Evolutionary conservation across 2,113 vertebrate species (phyloP).

Genomic region (Progne subis): DNA sequence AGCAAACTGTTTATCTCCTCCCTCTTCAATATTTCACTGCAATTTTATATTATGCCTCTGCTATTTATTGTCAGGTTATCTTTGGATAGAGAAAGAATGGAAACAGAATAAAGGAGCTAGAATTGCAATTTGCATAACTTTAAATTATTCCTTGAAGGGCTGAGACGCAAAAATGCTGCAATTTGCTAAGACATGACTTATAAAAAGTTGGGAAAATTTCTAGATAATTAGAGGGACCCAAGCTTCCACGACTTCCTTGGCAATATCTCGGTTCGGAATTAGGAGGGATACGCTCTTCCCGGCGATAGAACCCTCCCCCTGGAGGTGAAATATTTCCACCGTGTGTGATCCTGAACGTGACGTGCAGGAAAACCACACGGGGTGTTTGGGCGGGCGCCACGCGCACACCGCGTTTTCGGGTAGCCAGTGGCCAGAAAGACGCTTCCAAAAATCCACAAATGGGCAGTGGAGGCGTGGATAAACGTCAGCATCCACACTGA

Average conservation of each 20-base stretch:
- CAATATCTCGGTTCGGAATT: not conserved
- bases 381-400: rapidly evolving
- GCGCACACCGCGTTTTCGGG: rapidly evolving
- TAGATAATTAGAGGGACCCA: rapidly evolving
- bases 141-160: not conserved
- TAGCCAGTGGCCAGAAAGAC: not conserved
- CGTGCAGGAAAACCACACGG: not conserved
- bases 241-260: not conserved
- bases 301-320: not conserved
- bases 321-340: not conserved
- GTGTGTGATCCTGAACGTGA: not conserved
- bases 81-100: not conserved
- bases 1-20: not conserved
- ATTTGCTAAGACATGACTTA: not conserved
- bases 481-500: not conserved
- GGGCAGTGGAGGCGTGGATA: not conserved
- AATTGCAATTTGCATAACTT: not conserved
- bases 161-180: not conserved
- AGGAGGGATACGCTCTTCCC: not conserved
- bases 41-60: not conserved
- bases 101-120: not conserved
- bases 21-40: not conserved
- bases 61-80: not conserved
- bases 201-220: not conserved
- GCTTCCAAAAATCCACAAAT: not conserved